Evolutionary conservation across 2,797 vertebrate genomes (phyloP).

Genomic region (Garrulus glandarius): DNA sequence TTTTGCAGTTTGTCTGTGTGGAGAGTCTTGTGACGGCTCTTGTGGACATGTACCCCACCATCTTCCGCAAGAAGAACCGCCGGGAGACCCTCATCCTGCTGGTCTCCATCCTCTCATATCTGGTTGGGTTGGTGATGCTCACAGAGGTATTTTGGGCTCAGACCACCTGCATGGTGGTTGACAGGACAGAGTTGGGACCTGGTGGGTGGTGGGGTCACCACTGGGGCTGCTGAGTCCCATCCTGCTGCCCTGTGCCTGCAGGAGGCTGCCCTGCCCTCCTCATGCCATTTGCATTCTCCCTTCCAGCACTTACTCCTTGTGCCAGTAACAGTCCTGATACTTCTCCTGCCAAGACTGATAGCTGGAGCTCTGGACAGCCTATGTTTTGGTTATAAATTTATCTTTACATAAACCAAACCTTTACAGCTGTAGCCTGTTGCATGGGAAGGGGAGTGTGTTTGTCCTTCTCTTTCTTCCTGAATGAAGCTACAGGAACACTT

Average conservation of each 20-base stretch:
- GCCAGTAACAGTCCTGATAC: not conserved
- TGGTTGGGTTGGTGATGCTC: slow-evolving; percentile 92
- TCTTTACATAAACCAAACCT: not conserved
- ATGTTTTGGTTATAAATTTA: not conserved
- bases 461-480: not conserved
- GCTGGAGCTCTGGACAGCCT: not conserved
- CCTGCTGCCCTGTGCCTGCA: not conserved
- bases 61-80: slow-evolving; percentile 90
- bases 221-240: not conserved
- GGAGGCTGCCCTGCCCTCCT: not conserved
- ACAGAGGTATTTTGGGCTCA: slow-evolving; percentile 84
- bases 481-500: not conserved
- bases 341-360: not conserved
- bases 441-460: not conserved
- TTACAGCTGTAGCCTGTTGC: not conserved
- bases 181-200: not conserved
- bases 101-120: slow-evolving; percentile 85
- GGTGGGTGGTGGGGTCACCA: rapidly evolving
- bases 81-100: slow-evolving; percentile 89
- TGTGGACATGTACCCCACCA: slow-evolving; percentile 91
- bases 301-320: not conserved
- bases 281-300: rapidly evolving
- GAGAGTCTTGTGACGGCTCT: slow-evolving; percentile 93
- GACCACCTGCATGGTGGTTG: not conserved
- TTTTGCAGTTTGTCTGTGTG: slow-evolving; percentile 90